These are phyloP conservation scores for Cephus cinctus DNA, from an alignment of 1,140 invertebrate species.

Conservation along the genomic window DNA sequence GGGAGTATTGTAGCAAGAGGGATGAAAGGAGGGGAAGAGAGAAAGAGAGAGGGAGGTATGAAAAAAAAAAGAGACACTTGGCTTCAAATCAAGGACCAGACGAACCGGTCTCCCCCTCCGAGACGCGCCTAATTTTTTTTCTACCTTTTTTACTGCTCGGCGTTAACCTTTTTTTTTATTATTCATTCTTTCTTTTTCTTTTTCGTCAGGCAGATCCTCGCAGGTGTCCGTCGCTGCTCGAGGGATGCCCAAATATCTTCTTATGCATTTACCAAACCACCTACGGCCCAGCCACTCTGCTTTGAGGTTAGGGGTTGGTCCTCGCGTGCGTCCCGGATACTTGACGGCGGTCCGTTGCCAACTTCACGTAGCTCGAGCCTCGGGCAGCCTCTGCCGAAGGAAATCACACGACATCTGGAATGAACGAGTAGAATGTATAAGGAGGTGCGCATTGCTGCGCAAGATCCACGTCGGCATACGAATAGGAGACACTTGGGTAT, in stretches of 20 bases:
- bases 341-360: no score
- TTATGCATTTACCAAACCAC: no score
- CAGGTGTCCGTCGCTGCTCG: slow-evolving; percentile 34
- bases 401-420: no score
- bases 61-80: no score
- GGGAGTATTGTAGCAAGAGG: no score
- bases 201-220: slow-evolving; percentile 23
- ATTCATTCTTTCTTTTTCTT: slow-evolving; percentile 19
- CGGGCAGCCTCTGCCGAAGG: no score
- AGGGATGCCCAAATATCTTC: slow-evolving; percentile 29
- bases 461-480: no score
- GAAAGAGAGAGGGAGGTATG: slow-evolving; percentile 29
- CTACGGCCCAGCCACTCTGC: no score
- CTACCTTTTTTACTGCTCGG: slow-evolving; percentile 3
- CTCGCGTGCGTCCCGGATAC: neutral
- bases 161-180: slow-evolving; percentile 15
- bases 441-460: no score
- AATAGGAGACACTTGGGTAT: no score
- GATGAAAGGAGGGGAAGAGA: slow-evolving; percentile 21
- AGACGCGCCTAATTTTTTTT: slow-evolving; percentile 39
- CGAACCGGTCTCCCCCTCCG: slow-evolving; percentile 47
- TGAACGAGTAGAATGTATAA: no score
- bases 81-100: slow-evolving; percentile 52
- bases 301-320: slow-evolving; percentile 14
- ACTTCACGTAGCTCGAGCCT: no score